Evolutionary conservation across 2,888 invertebrate genomes (phyloP).

Genomic region (Palloptera scutellata): DNA sequence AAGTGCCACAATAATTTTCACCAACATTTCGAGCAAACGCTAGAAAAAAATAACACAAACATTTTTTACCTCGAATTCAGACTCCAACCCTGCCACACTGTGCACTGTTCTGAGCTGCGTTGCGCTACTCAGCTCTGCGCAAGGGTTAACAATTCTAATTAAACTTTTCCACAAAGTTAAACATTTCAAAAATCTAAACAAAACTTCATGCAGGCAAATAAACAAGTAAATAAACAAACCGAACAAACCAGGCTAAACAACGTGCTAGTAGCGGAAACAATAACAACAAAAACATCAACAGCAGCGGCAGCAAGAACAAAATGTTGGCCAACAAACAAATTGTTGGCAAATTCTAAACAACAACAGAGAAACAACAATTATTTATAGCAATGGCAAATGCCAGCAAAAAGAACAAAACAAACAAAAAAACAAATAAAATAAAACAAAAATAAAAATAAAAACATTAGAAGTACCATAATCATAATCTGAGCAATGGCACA

Average conservation of each 20-base stretch:
- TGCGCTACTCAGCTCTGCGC: neutral
- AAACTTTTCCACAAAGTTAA: constrained; percentile 22
- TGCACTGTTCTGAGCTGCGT: too few species aligned
- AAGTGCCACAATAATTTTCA: too few species aligned
- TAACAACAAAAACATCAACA: too few species aligned
- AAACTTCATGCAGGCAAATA: neutral
- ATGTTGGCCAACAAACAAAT: constrained; percentile 51
- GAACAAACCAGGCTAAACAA: constrained; percentile 40
- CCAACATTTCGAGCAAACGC: too few species aligned
- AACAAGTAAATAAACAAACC: neutral
- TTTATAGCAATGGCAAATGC: neutral
- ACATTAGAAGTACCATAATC: neutral
- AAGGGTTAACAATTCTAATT: constrained; percentile 7
- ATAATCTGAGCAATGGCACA: neutral
- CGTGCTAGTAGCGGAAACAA: constrained; percentile 20
- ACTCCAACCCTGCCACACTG: too few species aligned
- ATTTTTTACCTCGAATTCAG: too few species aligned
- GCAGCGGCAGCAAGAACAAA: too few species aligned
- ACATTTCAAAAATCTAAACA: constrained; percentile 13
- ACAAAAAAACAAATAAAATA: neutral
- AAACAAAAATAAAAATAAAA: neutral
- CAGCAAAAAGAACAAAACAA: too few species aligned
- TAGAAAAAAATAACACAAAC: too few species aligned
- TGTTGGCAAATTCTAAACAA: constrained; percentile 54
- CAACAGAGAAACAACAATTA: constrained; percentile 39